Percentiles rank a stretch among this genome's conserved stretches.
phyloP scores from a whole-genome alignment of 2,888 invertebrate genomes.

The Aromia moschata region DNA sequence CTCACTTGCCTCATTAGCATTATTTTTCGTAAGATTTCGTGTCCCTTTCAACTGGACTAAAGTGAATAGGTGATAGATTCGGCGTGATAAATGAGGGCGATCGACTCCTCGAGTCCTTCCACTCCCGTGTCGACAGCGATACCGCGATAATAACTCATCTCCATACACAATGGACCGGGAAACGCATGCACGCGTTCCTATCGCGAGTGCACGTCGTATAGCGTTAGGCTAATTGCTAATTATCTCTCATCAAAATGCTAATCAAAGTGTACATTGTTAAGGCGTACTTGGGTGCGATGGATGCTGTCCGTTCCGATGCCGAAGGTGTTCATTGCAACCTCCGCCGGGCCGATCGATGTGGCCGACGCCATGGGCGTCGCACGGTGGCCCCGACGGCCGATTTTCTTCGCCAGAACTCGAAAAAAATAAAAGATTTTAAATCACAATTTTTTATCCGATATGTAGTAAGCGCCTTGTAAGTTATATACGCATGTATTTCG shows the following conservation, averaged over 20 bases:
- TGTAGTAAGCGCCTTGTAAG: too few species aligned
- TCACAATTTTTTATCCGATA: too few species aligned
- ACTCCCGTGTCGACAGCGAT: slow-evolving; percentile 21
- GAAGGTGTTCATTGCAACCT: slow-evolving; percentile 5
- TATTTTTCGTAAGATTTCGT: too few species aligned
- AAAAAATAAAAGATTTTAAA: too few species aligned
- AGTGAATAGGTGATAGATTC: slow-evolving; percentile 40
- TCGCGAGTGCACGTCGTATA: slow-evolving; percentile 39
- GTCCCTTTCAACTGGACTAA: too few species aligned
- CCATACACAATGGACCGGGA: slow-evolving; percentile 39
- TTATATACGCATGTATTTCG: too few species aligned
- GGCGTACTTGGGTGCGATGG: slow-evolving; percentile 18
- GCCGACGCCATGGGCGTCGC: too few species aligned
- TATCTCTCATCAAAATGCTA: slow-evolving; percentile 50
- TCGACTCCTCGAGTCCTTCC: slow-evolving; percentile 34
- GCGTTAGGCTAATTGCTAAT: slow-evolving; percentile 50
- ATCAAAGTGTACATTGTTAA: slow-evolving; percentile 31
- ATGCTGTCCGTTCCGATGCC: neutral
- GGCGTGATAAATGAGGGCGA: slow-evolving; percentile 40
- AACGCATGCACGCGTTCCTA: slow-evolving; percentile 19
- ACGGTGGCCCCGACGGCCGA: too few species aligned
- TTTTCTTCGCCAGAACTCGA: too few species aligned
- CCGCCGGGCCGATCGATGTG: too few species aligned
- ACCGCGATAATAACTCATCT: slow-evolving; percentile 37
- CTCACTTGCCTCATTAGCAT: too few species aligned